Base-by-base conservation (phyloP, 2,113 vertebrate species). In the Apaloderma vittatum region DNA sequence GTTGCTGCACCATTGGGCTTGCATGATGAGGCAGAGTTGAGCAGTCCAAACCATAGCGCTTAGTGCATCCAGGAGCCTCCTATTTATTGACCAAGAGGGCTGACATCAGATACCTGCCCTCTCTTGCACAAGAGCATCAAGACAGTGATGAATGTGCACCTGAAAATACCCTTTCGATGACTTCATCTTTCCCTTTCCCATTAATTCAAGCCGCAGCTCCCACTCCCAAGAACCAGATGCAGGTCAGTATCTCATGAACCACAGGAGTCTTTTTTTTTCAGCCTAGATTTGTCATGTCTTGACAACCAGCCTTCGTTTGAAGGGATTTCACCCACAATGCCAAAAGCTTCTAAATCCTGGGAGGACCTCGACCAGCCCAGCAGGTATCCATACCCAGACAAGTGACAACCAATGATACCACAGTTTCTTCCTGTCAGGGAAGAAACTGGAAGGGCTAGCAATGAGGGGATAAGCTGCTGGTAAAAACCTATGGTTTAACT, bases 41-140 rank as follows among this genome's bases (percentile, higher is more conserved):
- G 88, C 3, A 75, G 90, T 32, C 92, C 92, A 81, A 91, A 61
- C 57, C 86, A 11, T 43, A 57, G 88, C 0, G 1, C 82, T 93
- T 3, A 8, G 37, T 6, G 81, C 91, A 93, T 94, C 77, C 86
- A 87, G 92, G 63, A 96, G 93, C 93, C 94, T 96, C 96, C 92
- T 66, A 4, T 83, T 81, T 92, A 94, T 95, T 91, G 96, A 97
- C 94, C 88, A 93, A 96, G 86, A 96, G 46, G 76, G 92, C 93
- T 96, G 88, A 91, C 96, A 93, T 75, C 92, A 97, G 86, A 32
- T 87, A 84, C 94, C 89, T 94, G 94, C 84, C 86, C 83, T 84
- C 87, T 91, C 88, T 97, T 97, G 96, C 93, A 93, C 94, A 96
- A 96, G 86, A 95, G 73, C 82, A 80, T 81, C 73, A 57, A 81